Evolutionary conservation across 2,113 vertebrate species (phyloP), one percentile per base, ranked within the genome.

Genomic region (Mormyrus lacerda): DNA sequence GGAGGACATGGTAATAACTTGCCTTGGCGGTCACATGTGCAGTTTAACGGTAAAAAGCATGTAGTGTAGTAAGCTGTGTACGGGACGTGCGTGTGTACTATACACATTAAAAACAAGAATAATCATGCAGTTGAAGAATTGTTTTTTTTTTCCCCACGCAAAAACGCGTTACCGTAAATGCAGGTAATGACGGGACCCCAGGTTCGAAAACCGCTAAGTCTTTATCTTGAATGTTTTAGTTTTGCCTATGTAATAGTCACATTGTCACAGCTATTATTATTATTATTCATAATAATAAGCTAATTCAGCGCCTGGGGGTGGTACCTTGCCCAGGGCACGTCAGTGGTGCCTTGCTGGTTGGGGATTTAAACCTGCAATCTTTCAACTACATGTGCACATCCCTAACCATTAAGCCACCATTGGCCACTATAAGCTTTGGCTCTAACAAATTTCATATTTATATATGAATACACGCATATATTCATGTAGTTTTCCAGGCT

Each of bases 1-100:
- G 89, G 51, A 85, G 89, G 82, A 61, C 83, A 86, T 24, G 42
- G 55, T 42, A 85, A 19, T 85, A 84, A 84, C 82, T 47, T 45
- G 39, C 44, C 17, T 83, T 61, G 76, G 51, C 24, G 88, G 89
- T 55, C 39, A 53, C 42, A 55, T 89, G 58, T 90, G 91, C 88
- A 79, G 85, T 90, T 90, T 90, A 90, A 91, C 87, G 89, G 91
- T 89, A 58, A 87, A 69, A 82, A 19, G 87, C 48, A 84, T 82
- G 88, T 79, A 51, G 45, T 47, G 69, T 48, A 47, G 27, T 24
- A 7, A 55, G 55, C 44, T 27, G 39, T 21, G 9, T 73, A 15
- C 45, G 13, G 47, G 48, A 86, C 85, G 61, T 48, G 61, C 61
- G 61, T 88, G 35, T 44, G 39, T 88, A 61, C 55, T 61, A 39